These are phyloP conservation scores for Pangasius mekongensis DNA, from an alignment of 2,797 vertebrate species.

Conservation along the genomic window DNA sequence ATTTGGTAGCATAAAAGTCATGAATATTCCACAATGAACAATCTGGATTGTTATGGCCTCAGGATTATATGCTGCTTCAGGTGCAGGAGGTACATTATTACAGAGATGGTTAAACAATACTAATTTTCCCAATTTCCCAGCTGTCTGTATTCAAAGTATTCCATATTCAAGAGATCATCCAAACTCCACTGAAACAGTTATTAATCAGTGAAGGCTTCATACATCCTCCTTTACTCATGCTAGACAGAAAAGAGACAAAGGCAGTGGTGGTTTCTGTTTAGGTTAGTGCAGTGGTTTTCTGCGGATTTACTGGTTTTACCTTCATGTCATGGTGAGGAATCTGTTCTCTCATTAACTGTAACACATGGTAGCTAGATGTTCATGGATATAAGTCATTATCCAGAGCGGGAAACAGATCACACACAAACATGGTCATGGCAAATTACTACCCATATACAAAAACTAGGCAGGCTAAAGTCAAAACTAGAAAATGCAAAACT, in stretches of 20 bases:
- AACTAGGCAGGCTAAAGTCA: neutral
- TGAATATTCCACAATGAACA: conserved; percentile 46
- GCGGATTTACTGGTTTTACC: neutral
- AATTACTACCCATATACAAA: neutral
- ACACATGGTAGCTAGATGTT: neutral
- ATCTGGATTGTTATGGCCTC: conserved; percentile 40
- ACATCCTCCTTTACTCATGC: neutral
- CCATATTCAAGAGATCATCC: conserved; percentile 27
- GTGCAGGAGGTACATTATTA: conserved; percentile 8
- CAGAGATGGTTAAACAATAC: conserved; percentile 18
- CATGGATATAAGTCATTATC: neutral
- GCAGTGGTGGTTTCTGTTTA: neutral
- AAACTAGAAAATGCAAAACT: neutral
- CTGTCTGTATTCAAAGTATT: conserved; percentile 2
- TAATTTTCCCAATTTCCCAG: neutral
- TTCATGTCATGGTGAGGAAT: neutral
- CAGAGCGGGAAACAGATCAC: neutral
- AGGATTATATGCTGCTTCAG: conserved; percentile 25
- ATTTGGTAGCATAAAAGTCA: conserved; percentile 32
- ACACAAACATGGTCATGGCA: neutral
- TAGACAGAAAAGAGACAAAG: neutral
- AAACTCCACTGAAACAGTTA: conserved; percentile 19
- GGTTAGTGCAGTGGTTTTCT: neutral
- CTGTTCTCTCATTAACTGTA: neutral
- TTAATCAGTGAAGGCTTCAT: conserved; percentile 31